Evolutionary conservation across 2,888 invertebrate genomes (phyloP).

Genomic region (Protula sp.): DNA sequence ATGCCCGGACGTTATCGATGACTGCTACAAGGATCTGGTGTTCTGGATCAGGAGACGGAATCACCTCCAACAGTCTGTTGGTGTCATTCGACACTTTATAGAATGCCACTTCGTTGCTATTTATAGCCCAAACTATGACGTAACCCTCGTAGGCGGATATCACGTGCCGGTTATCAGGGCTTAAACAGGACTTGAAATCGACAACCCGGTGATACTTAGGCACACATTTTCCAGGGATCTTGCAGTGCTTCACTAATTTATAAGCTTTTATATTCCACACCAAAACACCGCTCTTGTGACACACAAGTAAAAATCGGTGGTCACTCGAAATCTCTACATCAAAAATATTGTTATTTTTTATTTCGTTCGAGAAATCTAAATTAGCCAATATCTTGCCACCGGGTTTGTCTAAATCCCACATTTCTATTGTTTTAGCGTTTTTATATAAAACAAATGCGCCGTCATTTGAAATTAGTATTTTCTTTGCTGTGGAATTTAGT

Average conservation of each 20-base stretch:
- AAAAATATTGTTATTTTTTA: too few relatives aligned
- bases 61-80: background rate
- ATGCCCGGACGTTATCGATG: background rate
- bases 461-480: background rate
- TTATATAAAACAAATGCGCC: background rate
- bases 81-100: background rate
- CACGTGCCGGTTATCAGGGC: background rate
- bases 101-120: background rate
- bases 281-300: background rate
- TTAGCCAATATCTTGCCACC: background rate
- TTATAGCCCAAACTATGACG: slow-evolving; percentile 4
- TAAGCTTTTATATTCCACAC: slow-evolving; percentile 2
- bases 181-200: background rate
- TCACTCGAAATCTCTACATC: background rate
- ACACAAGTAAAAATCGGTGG: background rate
- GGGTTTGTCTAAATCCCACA: background rate
- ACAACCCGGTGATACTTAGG: background rate
- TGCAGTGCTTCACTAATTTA: background rate
- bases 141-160: slow-evolving; percentile 5
- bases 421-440: background rate
- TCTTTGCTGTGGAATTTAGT: background rate
- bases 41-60: too few relatives aligned
- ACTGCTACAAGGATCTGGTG: background rate
- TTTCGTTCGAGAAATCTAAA: background rate
- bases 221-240: background rate